A percentile compares a stretch with the other conserved stretches of the same genome.
Conservation (phyloP, 2,113 vertebrate genomes). For the Recurvirostra avosetta region DNA sequence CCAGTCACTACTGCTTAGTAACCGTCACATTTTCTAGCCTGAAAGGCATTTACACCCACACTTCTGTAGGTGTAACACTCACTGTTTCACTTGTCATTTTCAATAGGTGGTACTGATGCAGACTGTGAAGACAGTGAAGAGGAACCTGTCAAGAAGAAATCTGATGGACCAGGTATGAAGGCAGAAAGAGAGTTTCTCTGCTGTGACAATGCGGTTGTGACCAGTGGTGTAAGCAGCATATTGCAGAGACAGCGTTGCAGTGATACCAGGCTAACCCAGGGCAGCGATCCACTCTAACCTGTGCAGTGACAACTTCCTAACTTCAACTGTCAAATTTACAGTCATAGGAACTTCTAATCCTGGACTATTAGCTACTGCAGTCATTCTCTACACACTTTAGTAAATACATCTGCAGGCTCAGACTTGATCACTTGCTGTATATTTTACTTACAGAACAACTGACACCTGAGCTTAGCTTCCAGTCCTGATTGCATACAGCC, state of each 20-base stretch:
- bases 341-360: neutral
- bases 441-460: neutral
- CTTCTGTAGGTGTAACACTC: neutral
- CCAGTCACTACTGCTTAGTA: neutral
- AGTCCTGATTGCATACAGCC: neutral
- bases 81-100: neutral
- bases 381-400: neutral
- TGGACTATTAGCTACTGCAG: neutral
- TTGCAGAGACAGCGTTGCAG: neutral
- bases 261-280: neutral
- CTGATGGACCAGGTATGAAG: conserved; percentile 79
- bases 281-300: neutral
- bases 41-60: neutral
- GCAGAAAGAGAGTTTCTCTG: neutral
- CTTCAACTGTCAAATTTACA: neutral
- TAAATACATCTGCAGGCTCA: neutral
- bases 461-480: neutral
- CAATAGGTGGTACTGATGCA: conserved; percentile 61
- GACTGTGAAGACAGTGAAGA: conserved; percentile 76
- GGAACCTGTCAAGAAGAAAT: conserved; percentile 77
- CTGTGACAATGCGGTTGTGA: neutral
- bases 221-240: neutral
- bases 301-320: neutral
- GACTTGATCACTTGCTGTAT: neutral
- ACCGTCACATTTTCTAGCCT: neutral